A percentile compares a stretch with the other conserved stretches of the same genome.
phyloP scores from a whole-genome alignment of 2,797 vertebrate species.

The Phataginus tetradactyla region DNA sequence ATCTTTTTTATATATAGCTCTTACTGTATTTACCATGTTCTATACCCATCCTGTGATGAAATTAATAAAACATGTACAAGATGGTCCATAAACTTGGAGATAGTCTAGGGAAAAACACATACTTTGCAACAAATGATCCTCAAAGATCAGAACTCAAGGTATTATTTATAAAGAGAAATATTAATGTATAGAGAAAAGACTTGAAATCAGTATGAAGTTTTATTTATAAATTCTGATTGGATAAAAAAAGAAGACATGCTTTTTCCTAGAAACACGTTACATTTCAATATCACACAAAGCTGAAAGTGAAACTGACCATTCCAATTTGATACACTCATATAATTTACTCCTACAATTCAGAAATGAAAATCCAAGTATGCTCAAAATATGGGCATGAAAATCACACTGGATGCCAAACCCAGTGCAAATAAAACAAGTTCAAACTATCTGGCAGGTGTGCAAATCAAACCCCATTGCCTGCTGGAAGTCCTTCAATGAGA shows the following conservation, averaged over 20 bases:
- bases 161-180: constrained; percentile 15
- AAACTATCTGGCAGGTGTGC: neutral
- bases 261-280: neutral
- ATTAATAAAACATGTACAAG: neutral
- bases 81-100: neutral
- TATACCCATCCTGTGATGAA: neutral
- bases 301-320: constrained; percentile 13
- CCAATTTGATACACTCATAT: neutral
- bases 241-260: neutral
- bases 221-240: neutral
- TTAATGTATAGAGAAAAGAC: neutral
- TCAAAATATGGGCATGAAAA: neutral
- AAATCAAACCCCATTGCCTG: neutral
- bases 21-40: neutral
- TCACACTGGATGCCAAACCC: neutral
- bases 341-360: neutral
- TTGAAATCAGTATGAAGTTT: neutral
- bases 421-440: constrained; percentile 30
- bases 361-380: constrained; percentile 31
- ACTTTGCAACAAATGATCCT: constrained; percentile 1
- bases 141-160: constrained; percentile 21
- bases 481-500: neutral
- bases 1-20: neutral
- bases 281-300: constrained; percentile 22
- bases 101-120: neutral